Percentiles rank a stretch among this genome's conserved stretches.
Conservation (phyloP, 2,888 invertebrate genomes). For the Archips xylosteana region DNA sequence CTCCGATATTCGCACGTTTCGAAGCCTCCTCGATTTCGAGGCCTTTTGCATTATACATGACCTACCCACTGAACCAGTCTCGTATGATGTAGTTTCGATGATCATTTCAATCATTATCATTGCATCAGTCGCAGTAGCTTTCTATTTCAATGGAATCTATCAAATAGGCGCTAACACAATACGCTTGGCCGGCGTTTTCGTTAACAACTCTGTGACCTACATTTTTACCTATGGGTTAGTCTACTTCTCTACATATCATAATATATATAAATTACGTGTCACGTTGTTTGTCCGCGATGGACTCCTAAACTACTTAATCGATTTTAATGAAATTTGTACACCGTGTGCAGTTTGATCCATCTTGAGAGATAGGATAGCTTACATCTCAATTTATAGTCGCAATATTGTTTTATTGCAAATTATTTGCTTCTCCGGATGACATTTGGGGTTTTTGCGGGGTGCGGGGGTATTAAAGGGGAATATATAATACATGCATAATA, state of each 20-base stretch:
- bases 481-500: no score
- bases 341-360: no score
- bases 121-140: conserved; percentile 35
- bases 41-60: conserved; percentile 13
- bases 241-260: neutral
- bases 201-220: neutral
- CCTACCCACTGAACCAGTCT: conserved; percentile 9
- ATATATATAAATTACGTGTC: no score
- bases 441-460: no score
- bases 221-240: neutral
- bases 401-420: no score
- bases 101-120: conserved; percentile 20
- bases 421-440: no score
- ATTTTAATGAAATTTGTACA: no score
- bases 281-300: no score
- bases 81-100: conserved; percentile 22
- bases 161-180: conserved; percentile 10
- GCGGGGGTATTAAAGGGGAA: no score
- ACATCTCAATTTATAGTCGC: no score
- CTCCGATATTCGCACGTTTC: neutral
- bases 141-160: conserved; percentile 21
- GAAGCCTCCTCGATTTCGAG: neutral
- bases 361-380: no score
- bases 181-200: neutral
- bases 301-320: no score